These are phyloP conservation scores for Gari tellinella DNA, from an alignment of 2,888 invertebrate genomes.

Conservation along the genomic window DNA sequence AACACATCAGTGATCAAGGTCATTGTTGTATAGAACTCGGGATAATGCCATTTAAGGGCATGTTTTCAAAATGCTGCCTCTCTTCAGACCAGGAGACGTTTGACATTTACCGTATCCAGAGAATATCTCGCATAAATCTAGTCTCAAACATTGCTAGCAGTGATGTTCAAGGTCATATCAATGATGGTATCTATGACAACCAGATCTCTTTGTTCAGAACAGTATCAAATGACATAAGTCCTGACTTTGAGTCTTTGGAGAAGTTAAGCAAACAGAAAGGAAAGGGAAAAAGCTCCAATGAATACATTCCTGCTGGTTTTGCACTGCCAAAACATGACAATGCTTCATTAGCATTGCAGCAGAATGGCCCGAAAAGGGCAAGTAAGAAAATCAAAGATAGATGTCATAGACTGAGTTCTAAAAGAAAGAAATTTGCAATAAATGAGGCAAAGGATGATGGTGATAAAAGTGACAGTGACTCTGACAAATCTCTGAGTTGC, in stretches of 20 bases:
- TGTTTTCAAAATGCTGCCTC: slow-evolving; percentile 23
- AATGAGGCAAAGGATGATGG: too few relatives aligned
- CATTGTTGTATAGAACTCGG: not conserved
- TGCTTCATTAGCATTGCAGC: not conserved
- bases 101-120: slow-evolving; percentile 10
- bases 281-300: not conserved
- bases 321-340: not conserved
- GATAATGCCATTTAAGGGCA: slow-evolving; percentile 17
- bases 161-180: slow-evolving; percentile 1
- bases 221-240: slow-evolving; percentile 24
- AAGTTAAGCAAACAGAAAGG: not conserved
- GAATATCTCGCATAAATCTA: slow-evolving; percentile 27
- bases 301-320: slow-evolving; percentile 2
- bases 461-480: too few relatives aligned
- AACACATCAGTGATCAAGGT: too few relatives aligned
- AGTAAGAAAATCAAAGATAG: too few relatives aligned
- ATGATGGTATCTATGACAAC: slow-evolving; percentile 37
- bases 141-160: slow-evolving; percentile 23
- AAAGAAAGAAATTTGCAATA: too few relatives aligned
- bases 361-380: too few relatives aligned
- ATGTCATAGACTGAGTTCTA: too few relatives aligned
- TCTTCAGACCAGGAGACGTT: slow-evolving; percentile 3
- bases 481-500: too few relatives aligned
- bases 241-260: slow-evolving; percentile 21
- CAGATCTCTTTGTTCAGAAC: slow-evolving; percentile 32